Conservation (phyloP, 2,113 vertebrate genomes). For the Clarias macrocephalus region DNA sequence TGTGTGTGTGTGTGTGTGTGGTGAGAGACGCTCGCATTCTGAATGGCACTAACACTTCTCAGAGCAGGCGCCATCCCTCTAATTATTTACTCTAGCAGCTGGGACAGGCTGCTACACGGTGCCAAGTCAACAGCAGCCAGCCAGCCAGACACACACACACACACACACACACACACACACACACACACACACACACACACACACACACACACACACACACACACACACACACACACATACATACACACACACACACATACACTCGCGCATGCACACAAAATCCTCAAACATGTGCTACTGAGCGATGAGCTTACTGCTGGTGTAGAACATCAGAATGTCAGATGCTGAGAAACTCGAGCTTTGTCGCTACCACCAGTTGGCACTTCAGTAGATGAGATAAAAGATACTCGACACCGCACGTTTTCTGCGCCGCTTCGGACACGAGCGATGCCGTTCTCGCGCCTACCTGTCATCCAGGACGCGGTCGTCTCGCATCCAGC, state of each 20-base stretch:
- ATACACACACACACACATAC: background rate
- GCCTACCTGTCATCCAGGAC: constrained; percentile 80
- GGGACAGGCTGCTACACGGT: constrained; percentile 35
- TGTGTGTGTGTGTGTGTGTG: too few species aligned
- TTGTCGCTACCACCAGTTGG: constrained; percentile 7
- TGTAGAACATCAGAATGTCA: background rate
- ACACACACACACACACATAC: constrained; percentile 28
- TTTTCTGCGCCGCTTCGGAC: background rate
- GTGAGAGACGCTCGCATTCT: constrained; percentile 35
- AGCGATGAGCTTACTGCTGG: constrained; percentile 24
- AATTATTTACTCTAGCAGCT: constrained; percentile 56
- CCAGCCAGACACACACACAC: constrained; percentile 16
- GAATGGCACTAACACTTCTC: constrained; percentile 61
- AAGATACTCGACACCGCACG: background rate
- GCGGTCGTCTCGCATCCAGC: constrained; percentile 81
- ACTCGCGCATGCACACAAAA: background rate
- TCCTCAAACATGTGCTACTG: constrained; percentile 15
- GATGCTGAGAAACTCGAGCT: constrained; percentile 28
- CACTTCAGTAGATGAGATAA: background rate
- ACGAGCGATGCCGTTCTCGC: background rate
- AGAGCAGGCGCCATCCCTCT: constrained; percentile 52
- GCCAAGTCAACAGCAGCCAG: constrained; percentile 39
- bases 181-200: background rate
- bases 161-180: background rate
- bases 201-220: background rate